These are phyloP conservation scores for Cerastoderma edule DNA, from an alignment of 2,888 invertebrate genomes.

Conservation along the genomic window DNA sequence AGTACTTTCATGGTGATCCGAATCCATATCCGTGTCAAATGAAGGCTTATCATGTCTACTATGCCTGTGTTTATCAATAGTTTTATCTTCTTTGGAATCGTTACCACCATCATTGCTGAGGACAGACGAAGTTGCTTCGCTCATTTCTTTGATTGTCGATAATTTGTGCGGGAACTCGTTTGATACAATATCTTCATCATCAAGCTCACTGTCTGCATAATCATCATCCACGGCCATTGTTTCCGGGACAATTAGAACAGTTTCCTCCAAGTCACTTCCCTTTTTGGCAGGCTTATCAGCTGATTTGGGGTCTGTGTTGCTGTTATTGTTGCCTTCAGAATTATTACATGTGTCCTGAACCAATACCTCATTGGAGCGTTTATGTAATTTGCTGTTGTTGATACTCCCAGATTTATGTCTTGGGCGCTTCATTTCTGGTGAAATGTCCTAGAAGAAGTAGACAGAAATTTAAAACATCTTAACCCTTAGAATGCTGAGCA, in stretches of 20 bases:
- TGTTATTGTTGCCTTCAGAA: neutral
- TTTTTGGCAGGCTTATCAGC: neutral
- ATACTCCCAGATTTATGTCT: conserved; percentile 20
- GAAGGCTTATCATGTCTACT: too few species aligned
- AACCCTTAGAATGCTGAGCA: too few species aligned
- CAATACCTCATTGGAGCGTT: neutral
- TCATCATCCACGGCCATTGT: conserved; percentile 42
- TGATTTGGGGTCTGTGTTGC: neutral
- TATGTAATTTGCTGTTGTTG: neutral
- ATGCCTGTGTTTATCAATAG: neutral
- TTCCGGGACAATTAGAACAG: conserved; percentile 50
- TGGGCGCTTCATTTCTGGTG: conserved; percentile 58
- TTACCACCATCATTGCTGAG: conserved; percentile 18
- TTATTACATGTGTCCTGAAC: conserved; percentile 2
- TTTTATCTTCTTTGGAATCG: neutral
- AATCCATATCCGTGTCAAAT: too few species aligned
- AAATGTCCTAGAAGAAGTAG: conserved; percentile 24
- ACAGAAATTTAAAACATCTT: too few species aligned
- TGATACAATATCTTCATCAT: conserved; percentile 13
- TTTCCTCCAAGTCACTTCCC: conserved; percentile 2
- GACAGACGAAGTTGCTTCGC: conserved; percentile 25
- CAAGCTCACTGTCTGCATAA: conserved; percentile 24
- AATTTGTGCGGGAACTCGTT: neutral
- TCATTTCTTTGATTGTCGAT: conserved; percentile 21
- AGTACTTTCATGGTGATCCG: too few species aligned